Evolutionary conservation across 1,140 invertebrate species (phyloP).

Genomic region (Pollicipes pollicipes): DNA sequence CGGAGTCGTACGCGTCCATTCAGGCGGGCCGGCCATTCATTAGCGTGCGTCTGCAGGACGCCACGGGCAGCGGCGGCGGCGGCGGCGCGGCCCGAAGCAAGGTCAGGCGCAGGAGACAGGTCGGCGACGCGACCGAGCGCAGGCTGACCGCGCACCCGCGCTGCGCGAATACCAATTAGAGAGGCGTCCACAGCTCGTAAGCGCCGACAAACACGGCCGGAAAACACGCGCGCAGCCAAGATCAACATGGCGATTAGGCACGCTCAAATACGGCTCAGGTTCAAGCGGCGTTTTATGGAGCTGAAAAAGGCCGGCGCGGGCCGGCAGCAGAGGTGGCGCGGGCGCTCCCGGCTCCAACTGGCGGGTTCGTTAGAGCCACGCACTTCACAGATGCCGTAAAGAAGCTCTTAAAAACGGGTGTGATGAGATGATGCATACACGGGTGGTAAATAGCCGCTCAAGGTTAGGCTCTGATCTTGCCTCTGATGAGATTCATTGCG

Average conservation of each 20-base stretch:
- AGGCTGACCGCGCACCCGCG: too few species aligned
- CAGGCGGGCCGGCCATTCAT: background rate
- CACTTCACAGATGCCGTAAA: too few species aligned
- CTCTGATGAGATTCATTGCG: too few species aligned
- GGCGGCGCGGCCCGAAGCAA: too few species aligned
- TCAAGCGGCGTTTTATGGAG: background rate
- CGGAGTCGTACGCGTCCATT: background rate
- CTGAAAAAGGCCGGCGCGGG: background rate
- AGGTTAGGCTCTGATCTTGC: background rate
- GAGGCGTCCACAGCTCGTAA: background rate
- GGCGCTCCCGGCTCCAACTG: background rate
- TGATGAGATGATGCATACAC: too few species aligned
- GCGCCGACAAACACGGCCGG: background rate
- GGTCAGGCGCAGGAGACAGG: too few species aligned
- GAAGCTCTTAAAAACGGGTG: too few species aligned
- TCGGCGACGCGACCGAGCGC: too few species aligned
- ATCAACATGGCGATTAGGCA: background rate
- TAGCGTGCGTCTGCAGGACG: background rate
- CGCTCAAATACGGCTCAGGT: background rate
- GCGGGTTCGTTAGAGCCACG: too few species aligned
- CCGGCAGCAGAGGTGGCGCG: background rate
- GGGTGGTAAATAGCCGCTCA: background rate
- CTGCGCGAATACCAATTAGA: background rate
- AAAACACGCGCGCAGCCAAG: background rate
- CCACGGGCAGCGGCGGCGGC: too few species aligned